A percentile compares a stretch with the other conserved stretches of the same genome.
Evolutionary conservation across 2,113 vertebrate species (phyloP).

Genomic region (Cinclus cinclus): DNA sequence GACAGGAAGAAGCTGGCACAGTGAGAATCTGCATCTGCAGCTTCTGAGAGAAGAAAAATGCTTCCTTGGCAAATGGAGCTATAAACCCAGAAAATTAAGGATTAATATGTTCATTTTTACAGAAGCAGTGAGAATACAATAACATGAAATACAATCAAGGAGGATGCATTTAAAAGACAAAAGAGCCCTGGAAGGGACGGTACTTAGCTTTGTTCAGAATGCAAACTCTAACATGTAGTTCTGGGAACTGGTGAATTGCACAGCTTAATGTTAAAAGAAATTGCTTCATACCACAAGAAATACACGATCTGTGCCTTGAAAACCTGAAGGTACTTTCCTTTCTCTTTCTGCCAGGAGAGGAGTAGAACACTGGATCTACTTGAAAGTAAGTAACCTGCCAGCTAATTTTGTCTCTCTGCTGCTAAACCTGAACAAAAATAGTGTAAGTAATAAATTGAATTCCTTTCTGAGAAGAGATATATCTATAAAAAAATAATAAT

Average conservation of each 20-base stretch:
- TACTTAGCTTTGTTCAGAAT: slow-evolving; percentile 53
- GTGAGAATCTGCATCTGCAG: slow-evolving; percentile 29
- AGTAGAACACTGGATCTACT: not conserved
- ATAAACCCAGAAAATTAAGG: slow-evolving; percentile 51
- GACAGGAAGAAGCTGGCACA: slow-evolving; percentile 23
- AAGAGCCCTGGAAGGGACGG: not conserved
- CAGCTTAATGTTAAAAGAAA: slow-evolving; percentile 26
- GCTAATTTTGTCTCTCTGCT: slow-evolving; percentile 10
- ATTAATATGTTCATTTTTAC: slow-evolving; percentile 67
- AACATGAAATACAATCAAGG: slow-evolving; percentile 24
- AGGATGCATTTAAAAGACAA: slow-evolving; percentile 52
- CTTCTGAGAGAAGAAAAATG: slow-evolving; percentile 33
- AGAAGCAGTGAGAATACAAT: slow-evolving; percentile 36
- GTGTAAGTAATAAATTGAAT: not conserved
- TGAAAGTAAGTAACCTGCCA: not conserved
- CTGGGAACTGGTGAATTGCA: slow-evolving; percentile 39
- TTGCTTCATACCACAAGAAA: slow-evolving; percentile 39
- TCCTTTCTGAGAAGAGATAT: not conserved
- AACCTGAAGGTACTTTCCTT: slow-evolving; percentile 13
- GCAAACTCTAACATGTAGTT: slow-evolving; percentile 11
- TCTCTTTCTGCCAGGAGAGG: not conserved
- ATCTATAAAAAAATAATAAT: not conserved
- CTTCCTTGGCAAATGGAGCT: slow-evolving; percentile 39
- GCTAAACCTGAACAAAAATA: not conserved
- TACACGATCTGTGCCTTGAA: not conserved